These are phyloP conservation scores for Ophion slaviceki DNA, from an alignment of 2,888 invertebrate genomes.

Conservation along the genomic window DNA sequence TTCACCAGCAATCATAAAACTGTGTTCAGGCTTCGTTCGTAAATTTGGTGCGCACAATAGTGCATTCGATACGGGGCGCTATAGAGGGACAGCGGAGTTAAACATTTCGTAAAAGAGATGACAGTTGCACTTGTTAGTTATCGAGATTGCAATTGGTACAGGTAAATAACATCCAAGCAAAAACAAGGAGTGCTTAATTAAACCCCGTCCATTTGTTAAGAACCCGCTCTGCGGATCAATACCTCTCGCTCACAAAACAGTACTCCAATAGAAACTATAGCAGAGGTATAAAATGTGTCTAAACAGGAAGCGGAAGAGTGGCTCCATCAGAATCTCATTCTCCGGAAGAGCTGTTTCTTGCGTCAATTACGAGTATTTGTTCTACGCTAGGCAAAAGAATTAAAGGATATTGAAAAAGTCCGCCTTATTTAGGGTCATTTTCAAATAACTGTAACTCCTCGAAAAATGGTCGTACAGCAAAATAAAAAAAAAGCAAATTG, in stretches of 20 bases:
- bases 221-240: neutral
- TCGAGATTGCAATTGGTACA: constrained; percentile 1
- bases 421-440: too few species aligned
- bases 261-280: constrained; percentile 13
- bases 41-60: too few species aligned
- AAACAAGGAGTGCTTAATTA: constrained; percentile 4
- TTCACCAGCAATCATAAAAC: constrained; percentile 74
- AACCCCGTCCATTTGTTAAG: constrained; percentile 3
- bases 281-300: neutral
- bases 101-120: neutral
- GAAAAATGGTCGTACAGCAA: too few species aligned
- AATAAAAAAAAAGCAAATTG: too few species aligned
- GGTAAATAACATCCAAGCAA: neutral
- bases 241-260: constrained; percentile 14
- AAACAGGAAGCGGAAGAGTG: constrained; percentile 15
- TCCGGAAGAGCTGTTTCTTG: constrained; percentile 24
- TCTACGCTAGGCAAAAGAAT: too few species aligned
- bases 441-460: too few species aligned
- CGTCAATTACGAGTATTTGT: constrained; percentile 8
- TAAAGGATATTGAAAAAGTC: too few species aligned
- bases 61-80: constrained; percentile 23
- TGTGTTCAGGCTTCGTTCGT: constrained; percentile 21
- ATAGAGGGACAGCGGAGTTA: constrained; percentile 23
- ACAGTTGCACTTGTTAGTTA: constrained; percentile 9
- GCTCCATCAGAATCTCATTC: constrained; percentile 48